Evolutionary conservation across 1,140 invertebrate genomes (phyloP), one percentile per base, ranked within the genome.

Genomic region (Bombus superbus): DNA sequence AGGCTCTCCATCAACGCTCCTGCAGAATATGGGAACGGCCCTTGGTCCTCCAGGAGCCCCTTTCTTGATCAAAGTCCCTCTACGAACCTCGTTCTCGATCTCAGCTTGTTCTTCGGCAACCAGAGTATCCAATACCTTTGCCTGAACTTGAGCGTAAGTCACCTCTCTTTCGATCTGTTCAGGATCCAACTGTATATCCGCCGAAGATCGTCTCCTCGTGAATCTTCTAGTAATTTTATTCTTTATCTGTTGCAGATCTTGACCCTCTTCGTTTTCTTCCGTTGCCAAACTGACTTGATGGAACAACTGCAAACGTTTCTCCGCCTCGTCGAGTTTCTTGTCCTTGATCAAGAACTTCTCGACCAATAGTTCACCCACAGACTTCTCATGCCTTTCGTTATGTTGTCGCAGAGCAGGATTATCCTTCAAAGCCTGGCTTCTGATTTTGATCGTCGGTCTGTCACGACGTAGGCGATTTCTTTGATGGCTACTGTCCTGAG

Each of bases 341-440:
- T 97, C 97, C 83, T 96, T 96, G 53, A 98, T 97, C 25, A 97
- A 94, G 93, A 97, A 97, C 92, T 97, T 97, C 91, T 98, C 97
- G 15, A 97, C 96, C n/a, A 98, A 92, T 80, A 97, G 93, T 83
- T 97, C 97, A 2, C 97, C 97, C 0, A 97, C 96, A 0, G 97
- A 96, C 90, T 97, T 97, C 87, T 96, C 94, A 22, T 94, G 93
- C 11, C 86, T 92, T 38, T 94, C 92, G 38, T 91, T 90, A 77
- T 95, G 92, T 35, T 94, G 93, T 0, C 95, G 86, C 13, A 96
- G 62, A 0, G 93, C 94, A 0, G 95, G 95, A 78, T 96, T 96
- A 68, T 96, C 95, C 83, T 96, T 96, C 10, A 95, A 22, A 0
- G 95, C 94, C 38, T 95, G 94, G 0, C 93, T 94, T 87, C 95